phyloP scores from a whole-genome alignment of 2,113 vertebrate species.

The Catagonus wagneri region DNA sequence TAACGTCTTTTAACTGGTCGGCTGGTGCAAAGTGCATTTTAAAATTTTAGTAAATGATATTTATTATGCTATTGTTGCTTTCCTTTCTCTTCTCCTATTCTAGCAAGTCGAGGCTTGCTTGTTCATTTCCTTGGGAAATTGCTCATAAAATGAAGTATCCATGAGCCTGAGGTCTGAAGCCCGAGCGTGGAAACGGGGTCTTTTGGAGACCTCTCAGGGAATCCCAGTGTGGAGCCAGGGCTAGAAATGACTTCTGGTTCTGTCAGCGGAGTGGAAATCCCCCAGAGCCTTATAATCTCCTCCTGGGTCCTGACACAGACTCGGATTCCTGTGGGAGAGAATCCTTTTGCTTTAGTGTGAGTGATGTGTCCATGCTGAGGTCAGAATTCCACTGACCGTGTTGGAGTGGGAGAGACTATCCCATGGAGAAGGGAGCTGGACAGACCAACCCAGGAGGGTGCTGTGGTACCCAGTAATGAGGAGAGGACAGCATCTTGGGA shows the following conservation, averaged over 20 bases:
- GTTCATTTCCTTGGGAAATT: not conserved
- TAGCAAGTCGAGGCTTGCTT: not conserved
- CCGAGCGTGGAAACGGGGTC: no score
- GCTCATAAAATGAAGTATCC: not conserved
- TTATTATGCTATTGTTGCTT: not conserved
- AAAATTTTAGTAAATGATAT: not conserved
- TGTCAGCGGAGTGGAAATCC: not conserved
- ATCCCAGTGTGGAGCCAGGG: not conserved
- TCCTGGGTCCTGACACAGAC: not conserved
- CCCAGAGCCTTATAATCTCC: rapidly evolving
- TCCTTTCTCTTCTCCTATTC: not conserved
- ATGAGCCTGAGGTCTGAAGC: not conserved
- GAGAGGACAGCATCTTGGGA: not conserved
- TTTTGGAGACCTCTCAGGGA: not conserved
- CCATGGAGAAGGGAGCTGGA: not conserved
- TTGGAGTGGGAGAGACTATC: rapidly evolving
- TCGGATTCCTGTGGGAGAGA: not conserved
- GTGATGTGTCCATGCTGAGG: not conserved
- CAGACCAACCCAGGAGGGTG: not conserved
- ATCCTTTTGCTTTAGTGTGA: rapidly evolving
- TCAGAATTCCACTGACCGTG: not conserved
- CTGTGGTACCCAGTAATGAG: rapidly evolving
- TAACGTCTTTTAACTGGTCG: not conserved
- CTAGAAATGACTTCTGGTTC: not conserved
- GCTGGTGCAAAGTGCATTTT: not conserved